phyloP scores from a whole-genome alignment of 2,797 vertebrate genomes.

The Anabas testudineus region DNA sequence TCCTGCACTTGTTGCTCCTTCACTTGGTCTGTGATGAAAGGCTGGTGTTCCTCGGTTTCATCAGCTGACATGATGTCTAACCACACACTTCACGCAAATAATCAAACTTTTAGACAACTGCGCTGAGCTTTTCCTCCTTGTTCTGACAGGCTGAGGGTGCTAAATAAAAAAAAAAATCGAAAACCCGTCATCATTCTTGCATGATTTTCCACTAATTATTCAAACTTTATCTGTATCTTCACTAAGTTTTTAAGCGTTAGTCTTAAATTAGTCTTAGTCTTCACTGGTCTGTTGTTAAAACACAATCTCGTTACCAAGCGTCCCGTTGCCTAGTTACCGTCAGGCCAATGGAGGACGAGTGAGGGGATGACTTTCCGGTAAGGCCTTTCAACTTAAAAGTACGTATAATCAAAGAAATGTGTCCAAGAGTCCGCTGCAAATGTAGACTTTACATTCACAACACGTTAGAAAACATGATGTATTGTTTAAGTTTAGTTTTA shows the following conservation, averaged over 20 bases:
- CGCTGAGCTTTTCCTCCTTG: neutral
- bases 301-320: neutral
- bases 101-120: neutral
- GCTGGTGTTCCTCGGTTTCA: neutral
- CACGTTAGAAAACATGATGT: too few species aligned
- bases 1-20: neutral
- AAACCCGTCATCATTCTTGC: too few species aligned
- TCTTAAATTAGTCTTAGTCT: neutral
- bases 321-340: slow-evolving; percentile 60
- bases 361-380: neutral
- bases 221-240: too few species aligned
- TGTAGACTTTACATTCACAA: too few species aligned
- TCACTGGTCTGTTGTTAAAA: neutral
- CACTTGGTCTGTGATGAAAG: neutral
- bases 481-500: too few species aligned
- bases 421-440: too few species aligned
- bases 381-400: slow-evolving; percentile 47
- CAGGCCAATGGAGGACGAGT: fast-evolving
- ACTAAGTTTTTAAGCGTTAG: neutral
- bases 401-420: neutral
- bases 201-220: too few species aligned
- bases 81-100: neutral
- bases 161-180: too few species aligned
- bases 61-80: slow-evolving; percentile 47
- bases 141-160: too few species aligned